Base-by-base conservation (phyloP, 1,140 invertebrate genomes). In the Drosophila bocqueti region DNA sequence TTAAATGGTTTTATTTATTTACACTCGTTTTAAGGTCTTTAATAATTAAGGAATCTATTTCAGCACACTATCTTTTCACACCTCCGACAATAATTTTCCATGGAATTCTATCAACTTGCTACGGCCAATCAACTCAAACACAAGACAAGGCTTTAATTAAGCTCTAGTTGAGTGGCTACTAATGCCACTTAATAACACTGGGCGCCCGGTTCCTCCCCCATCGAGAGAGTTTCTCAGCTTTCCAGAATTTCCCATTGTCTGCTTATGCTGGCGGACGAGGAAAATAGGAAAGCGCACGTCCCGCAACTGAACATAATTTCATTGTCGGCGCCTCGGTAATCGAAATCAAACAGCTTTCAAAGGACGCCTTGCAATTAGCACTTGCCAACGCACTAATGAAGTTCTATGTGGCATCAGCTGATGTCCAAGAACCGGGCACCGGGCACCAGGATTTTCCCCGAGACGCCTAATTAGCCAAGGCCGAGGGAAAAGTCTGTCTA, bases 381-480 rank as follows among this genome's bases (percentile, higher is more conserved):
- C 79, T 67, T 64, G 61, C 34, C 38, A 21, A 26, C 10, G 11
- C 45, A 24, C 46, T 79, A 83, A 83, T 65, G 58, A 78, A 59
- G 46, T 72, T 63, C 46, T 31, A 11, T 36, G 40, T 31, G 26
- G 7, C n/a, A 10, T 36, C 38, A 57, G 49, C 52, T 59, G 58
- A 45, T 24, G 43, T 18, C 46, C 45, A 11, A 16, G 10, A n/a
- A 42, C 40, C 15, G 13, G 16, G 40, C 7, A n/a, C 42, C 42
- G 13, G 15, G 36, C 36, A 38, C 36, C 38, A 43, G 42, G 74
- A 78, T 59, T 84, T 84, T 68, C 64, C 52, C 49, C 26, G 9
- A 60, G 63, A 50, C 58, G 79, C 83, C 54, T 72, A 86, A 85
- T 85, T 85, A 86, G 83, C 79, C 83, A 76, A 62, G 65, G 52